A percentile compares a stretch with the other conserved stretches of the same genome.
Evolutionary conservation across 2,888 invertebrate genomes (phyloP).

Genomic region (Eupithecia exiguata): DNA sequence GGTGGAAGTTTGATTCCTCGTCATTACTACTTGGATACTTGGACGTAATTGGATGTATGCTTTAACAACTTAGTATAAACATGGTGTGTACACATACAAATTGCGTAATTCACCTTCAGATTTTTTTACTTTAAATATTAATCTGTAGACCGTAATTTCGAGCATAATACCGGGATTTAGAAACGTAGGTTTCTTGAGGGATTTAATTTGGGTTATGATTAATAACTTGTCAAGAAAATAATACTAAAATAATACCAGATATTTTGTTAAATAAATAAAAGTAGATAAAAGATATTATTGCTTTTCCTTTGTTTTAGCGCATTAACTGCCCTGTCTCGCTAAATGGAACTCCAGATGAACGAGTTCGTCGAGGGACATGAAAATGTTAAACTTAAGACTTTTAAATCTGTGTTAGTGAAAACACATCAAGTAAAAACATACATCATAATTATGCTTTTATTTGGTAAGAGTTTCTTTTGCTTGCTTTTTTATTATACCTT

Average conservation of each 20-base stretch:
- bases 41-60: no score
- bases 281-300: not conserved
- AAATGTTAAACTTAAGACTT: not conserved
- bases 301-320: no score
- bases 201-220: not conserved
- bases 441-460: no score
- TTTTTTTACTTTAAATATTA: not conserved
- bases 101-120: conserved; percentile 4
- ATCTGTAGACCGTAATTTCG: not conserved
- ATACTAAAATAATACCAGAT: no score
- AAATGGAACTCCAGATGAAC: no score
- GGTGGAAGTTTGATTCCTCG: not conserved
- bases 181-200: not conserved
- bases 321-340: no score
- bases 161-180: not conserved
- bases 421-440: no score
- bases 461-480: not conserved
- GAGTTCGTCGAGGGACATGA: no score
- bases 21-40: not conserved
- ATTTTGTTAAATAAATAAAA: no score
- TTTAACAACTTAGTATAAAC: not conserved
- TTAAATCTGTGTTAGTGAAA: not conserved
- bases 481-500: not conserved
- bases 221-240: no score
- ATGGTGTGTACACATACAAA: not conserved